Evolutionary conservation across 2,888 invertebrate genomes (phyloP).

Genomic region (Plebejus melissa): DNA sequence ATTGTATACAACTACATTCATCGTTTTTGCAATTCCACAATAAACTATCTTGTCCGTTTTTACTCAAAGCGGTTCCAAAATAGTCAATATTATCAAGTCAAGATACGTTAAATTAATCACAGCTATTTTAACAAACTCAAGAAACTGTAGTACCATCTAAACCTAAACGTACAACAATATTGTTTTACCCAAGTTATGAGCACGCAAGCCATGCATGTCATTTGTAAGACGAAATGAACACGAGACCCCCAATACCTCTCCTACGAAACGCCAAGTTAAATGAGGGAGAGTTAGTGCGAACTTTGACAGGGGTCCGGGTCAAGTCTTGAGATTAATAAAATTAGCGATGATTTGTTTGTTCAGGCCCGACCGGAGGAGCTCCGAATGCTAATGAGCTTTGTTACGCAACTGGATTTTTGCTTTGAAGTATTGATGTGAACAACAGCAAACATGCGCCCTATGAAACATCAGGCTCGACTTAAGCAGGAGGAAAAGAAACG

Average conservation of each 20-base stretch:
- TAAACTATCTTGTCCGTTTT: too few species aligned
- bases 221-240: slow-evolving; percentile 25
- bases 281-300: slow-evolving; percentile 31
- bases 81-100: too few species aligned
- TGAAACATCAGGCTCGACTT: too few species aligned
- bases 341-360: slow-evolving; percentile 31
- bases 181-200: background rate
- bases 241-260: slow-evolving; percentile 26
- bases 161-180: background rate
- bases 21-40: too few species aligned
- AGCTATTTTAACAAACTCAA: background rate
- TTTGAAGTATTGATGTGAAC: background rate
- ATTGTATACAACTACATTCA: too few species aligned
- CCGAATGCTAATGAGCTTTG: slow-evolving; percentile 26
- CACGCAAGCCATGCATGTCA: background rate
- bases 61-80: too few species aligned
- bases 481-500: too few species aligned
- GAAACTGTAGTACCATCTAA: background rate
- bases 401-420: background rate
- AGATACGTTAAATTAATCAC: too few species aligned
- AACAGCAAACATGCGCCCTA: too few species aligned
- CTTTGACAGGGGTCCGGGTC: slow-evolving; percentile 33
- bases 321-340: slow-evolving; percentile 32
- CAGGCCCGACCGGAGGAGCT: slow-evolving; percentile 24
- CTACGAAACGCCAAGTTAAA: slow-evolving; percentile 30